Base-by-base conservation (phyloP, 2,888 invertebrate genomes). In the Odontomyia ornata region DNA sequence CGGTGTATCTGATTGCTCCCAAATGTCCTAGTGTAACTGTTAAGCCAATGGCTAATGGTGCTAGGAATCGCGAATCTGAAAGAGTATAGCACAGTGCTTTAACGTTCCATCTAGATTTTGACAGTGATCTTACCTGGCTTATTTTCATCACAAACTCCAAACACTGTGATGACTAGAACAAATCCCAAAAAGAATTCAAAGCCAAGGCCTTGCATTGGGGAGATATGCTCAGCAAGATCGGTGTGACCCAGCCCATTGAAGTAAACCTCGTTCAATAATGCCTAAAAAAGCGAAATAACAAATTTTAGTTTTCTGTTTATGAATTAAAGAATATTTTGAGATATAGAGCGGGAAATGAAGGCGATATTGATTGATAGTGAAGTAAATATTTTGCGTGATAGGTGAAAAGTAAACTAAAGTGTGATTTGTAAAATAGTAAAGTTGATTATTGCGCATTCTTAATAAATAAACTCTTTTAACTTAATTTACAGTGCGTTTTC, bases 131-230 rank as follows among this genome's bases (percentile, higher is more conserved):
- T 79, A 84, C 84, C 84, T 15, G 86, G 86, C 79, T 87, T 87
- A 77, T 85, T 82, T 77, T 83, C 81, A 81, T 87, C 87, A 56
- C 85, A 85, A 78, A 95, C 95, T 78, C 95, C 95, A 85, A 95
- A 96, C n/a, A 97, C 94, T 2, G 95, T 94, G 80, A 97, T 89
- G 46, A 97, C 91, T 78, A 97, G 89, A n/a, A 97, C 89, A 83
- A 97, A 93, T 60, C 95, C 96, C 75, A 96, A 90, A 89, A 96
- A 92, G 88, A 96, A 95, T 86, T 97, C 97, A 80, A 97, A 91
- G 47, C 95, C 96, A 83, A 97, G 90, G 4, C 95, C 97, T 87
- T 97, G 96, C 0, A 93, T 89, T 0, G 91, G 88, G 0, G 90
- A 90, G 25, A 95, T 88, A 57, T 89, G 89, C 1, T 83, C 79